Evolutionary conservation across 2,888 invertebrate species (phyloP), one percentile per base, ranked within the genome.

Genomic region (Sipha maydis): DNA sequence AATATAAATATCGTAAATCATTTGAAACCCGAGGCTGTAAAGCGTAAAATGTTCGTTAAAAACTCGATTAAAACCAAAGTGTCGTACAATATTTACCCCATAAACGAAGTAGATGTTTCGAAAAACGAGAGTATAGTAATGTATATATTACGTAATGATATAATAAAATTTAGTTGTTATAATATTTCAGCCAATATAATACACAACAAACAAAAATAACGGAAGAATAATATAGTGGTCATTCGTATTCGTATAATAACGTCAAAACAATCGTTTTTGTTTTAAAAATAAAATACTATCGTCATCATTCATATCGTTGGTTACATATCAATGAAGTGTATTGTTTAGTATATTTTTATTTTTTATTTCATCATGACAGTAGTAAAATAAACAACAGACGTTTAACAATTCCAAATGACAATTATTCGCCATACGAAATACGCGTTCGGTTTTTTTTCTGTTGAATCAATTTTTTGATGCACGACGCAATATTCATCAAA

Each of bases 391-490:
- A 19, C 61, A 61, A 28, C 71, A n/a, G 71, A 17, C 71, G 31
- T 28, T 28, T 75, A 71, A 86, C 85, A 9, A n/a, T 76, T 69
- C 82, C 56, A 61, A 84, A 83, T 89, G 76, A 90, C 90, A 91
- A 73, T 82, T 48, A 83, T 82, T 71, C 31, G 82, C 9, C n/a
- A 71, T 85, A 84, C 95, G 99, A n/a, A 91, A 99, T 99, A 98
- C 99, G 99, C 0, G 99, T 99, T 92, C 99, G 99, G 99, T 94
- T 99, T 90, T 99, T 99, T 93, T 93, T 99, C 92, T 95, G 97
- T 90, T 99, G 99, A 91, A 97, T 98, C 89, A 96, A 38, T 25
- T 38, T 75, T 75, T 25, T 38, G 19, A 34, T 38, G 34, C 73
- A n/a, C 17, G n/a, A 31, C 31, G 7, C 61, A 25, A 61, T 2